These are phyloP conservation scores for Dinocampus coccinellae DNA, from an alignment of 2,888 invertebrate genomes.

Conservation along the genomic window DNA sequence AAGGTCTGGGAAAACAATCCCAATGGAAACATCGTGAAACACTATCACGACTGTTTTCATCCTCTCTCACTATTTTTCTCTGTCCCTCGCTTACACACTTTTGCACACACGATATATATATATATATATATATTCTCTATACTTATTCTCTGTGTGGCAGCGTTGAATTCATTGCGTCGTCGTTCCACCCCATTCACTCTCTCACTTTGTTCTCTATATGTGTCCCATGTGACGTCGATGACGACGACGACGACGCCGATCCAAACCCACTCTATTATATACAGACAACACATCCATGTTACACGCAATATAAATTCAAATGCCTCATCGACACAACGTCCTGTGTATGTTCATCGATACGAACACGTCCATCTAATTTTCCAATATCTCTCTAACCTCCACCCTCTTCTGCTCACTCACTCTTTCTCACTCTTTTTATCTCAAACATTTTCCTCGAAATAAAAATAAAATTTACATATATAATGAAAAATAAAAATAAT, in stretches of 20 bases:
- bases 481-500: not conserved
- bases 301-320: conserved; percentile 50
- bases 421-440: too few relatives aligned
- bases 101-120: too few relatives aligned
- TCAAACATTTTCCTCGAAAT: not conserved
- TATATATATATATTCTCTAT: too few relatives aligned
- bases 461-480: not conserved
- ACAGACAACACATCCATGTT: conserved; percentile 31
- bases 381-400: not conserved
- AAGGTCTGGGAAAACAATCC: conserved; percentile 42
- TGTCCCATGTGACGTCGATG: conserved; percentile 11
- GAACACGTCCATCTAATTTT: conserved; percentile 25
- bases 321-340: conserved; percentile 41
- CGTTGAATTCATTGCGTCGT: conserved; percentile 10
- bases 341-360: conserved; percentile 19
- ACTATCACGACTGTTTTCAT: conserved; percentile 38
- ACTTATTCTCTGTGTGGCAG: not conserved
- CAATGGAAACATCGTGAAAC: conserved; percentile 37
- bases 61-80: conserved; percentile 25
- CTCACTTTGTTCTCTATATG: conserved; percentile 25
- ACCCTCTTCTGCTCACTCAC: too few relatives aligned
- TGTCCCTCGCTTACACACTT: too few relatives aligned
- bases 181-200: conserved; percentile 1
- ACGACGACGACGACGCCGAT: not conserved
- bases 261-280: conserved; percentile 23